Evolutionary conservation across 2,113 vertebrate species (phyloP).

Genomic region (Calidris pugnax): DNA sequence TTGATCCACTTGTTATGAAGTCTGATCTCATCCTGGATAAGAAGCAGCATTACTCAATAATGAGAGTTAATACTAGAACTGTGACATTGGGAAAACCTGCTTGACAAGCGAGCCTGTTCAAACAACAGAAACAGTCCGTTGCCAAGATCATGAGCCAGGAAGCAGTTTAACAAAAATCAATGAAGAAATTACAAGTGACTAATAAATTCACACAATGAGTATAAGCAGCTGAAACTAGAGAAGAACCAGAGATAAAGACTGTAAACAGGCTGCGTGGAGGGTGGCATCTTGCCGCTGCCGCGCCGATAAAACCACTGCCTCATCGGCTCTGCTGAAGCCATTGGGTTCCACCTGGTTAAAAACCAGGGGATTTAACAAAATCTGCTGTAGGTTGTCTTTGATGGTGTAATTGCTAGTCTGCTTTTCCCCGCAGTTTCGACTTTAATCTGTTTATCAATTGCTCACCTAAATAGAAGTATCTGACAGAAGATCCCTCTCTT

Average conservation of each 20-base stretch:
- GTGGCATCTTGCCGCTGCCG: neutral
- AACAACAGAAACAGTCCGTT: constrained; percentile 51
- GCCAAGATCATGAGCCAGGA: constrained; percentile 49
- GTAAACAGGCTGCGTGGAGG: neutral
- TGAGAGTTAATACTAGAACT: constrained; percentile 42
- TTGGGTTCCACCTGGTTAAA: neutral
- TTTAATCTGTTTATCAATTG: constrained; percentile 21
- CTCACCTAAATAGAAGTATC: neutral
- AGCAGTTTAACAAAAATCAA: constrained; percentile 60
- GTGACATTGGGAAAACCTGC: constrained; percentile 60
- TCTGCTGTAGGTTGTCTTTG: neutral
- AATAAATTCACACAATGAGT: constrained; percentile 47
- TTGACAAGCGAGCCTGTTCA: constrained; percentile 53
- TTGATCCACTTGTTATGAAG: constrained; percentile 53
- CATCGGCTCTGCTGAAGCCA: neutral
- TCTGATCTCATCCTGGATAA: constrained; percentile 65
- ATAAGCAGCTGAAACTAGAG: constrained; percentile 32
- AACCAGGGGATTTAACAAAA: constrained; percentile 1
- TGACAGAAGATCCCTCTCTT: neutral
- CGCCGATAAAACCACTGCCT: neutral
- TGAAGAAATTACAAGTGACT: constrained; percentile 61
- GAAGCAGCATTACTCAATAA: constrained; percentile 43
- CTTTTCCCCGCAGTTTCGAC: neutral
- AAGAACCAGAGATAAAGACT: neutral
- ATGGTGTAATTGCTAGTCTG: constrained; percentile 18